Evolutionary conservation across 2,888 invertebrate species (phyloP).

Genomic region (Macrophya annulata): DNA sequence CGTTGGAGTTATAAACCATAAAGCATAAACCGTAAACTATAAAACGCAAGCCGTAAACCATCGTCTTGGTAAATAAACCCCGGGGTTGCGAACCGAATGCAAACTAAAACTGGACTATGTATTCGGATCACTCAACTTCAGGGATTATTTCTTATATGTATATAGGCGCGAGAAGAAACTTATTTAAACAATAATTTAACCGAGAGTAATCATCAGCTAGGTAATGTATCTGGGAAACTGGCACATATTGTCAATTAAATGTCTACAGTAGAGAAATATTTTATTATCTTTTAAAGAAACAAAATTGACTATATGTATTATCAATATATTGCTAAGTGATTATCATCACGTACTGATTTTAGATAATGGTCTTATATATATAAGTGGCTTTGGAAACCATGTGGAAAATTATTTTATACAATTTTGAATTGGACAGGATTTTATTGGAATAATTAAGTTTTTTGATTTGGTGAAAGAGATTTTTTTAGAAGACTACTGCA

Average conservation of each 20-base stretch:
- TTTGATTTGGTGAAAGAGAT: too few species aligned
- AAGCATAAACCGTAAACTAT: conserved; percentile 59
- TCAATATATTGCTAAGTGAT: conserved; percentile 1
- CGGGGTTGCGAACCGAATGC: conserved; percentile 45
- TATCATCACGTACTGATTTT: too few species aligned
- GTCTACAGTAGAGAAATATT: background rate
- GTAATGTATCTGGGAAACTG: background rate
- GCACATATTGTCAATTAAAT: background rate
- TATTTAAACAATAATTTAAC: background rate
- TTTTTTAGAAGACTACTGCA: too few species aligned
- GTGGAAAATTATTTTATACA: too few species aligned
- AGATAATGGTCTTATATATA: too few species aligned
- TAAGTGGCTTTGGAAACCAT: too few species aligned
- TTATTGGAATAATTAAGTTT: too few species aligned
- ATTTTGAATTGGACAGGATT: too few species aligned
- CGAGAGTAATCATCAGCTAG: background rate
- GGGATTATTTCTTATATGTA: conserved; percentile 14
- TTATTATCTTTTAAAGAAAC: background rate
- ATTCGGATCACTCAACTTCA: background rate
- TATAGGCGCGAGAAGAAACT: background rate
- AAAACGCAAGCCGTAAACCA: conserved; percentile 62
- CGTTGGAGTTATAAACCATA: conserved; percentile 43
- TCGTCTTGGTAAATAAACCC: conserved; percentile 62
- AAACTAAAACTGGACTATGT: conserved; percentile 11
- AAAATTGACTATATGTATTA: background rate